These are phyloP conservation scores for Rhagium mordax DNA, from an alignment of 2,888 invertebrate genomes.

Conservation along the genomic window DNA sequence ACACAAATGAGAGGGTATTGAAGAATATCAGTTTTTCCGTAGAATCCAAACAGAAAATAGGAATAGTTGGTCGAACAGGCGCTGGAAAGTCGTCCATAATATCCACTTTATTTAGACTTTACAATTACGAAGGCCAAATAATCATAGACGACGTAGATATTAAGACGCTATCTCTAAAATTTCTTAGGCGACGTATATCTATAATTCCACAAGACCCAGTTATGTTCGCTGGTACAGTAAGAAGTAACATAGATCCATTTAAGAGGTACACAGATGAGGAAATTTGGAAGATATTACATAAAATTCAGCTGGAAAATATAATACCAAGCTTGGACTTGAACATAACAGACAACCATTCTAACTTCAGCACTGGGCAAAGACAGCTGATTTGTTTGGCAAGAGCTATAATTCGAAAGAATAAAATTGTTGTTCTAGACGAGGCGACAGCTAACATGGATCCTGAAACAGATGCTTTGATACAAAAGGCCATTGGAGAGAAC, in stretches of 20 bases:
- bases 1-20: conserved; percentile 80
- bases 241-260: conserved; percentile 65
- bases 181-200: conserved; percentile 69
- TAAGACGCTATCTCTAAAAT: conserved; percentile 69
- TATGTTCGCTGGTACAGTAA: conserved; percentile 73
- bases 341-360: conserved; percentile 53
- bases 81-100: conserved; percentile 87
- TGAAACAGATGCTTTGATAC: conserved; percentile 72
- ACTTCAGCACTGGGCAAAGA: conserved; percentile 68
- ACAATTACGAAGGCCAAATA: conserved; percentile 84
- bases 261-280: conserved; percentile 56
- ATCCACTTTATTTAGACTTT: conserved; percentile 83
- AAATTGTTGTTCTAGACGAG: conserved; percentile 73
- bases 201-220: conserved; percentile 73
- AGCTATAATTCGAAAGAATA: conserved; percentile 72
- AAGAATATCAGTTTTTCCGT: conserved; percentile 79
- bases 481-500: conserved; percentile 71
- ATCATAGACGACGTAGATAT: conserved; percentile 63
- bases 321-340: conserved; percentile 61
- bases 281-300: conserved; percentile 60
- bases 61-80: conserved; percentile 87
- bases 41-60: conserved; percentile 80
- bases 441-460: conserved; percentile 75
- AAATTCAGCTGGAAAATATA: conserved; percentile 66
- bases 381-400: conserved; percentile 74